Evolutionary conservation across 2,797 vertebrate species (phyloP).

Genomic region (Octomys mimax): DNA sequence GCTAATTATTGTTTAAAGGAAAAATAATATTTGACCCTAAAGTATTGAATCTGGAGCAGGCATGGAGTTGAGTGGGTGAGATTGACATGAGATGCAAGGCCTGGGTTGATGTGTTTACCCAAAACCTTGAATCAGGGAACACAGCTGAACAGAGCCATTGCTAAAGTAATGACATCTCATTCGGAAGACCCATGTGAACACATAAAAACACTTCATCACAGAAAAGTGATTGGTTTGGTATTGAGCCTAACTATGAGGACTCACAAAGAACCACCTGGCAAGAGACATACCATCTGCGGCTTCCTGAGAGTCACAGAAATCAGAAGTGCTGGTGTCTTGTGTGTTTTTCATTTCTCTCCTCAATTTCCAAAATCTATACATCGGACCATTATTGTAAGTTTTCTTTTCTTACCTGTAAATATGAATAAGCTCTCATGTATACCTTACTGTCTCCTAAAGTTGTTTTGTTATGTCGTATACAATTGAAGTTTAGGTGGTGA

Average conservation of each 20-base stretch:
- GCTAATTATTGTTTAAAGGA: not conserved
- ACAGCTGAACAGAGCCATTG: not conserved
- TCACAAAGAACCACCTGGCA: not conserved
- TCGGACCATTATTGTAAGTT: not conserved
- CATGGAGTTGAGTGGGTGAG: not conserved
- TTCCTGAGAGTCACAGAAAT: not conserved
- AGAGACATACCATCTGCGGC: not conserved
- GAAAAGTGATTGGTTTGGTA: not conserved
- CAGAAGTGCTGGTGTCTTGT: not conserved
- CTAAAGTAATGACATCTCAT: not conserved
- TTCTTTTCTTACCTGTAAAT: not conserved
- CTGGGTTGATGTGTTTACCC: not conserved
- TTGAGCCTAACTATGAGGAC: not conserved
- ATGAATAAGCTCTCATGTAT: not conserved
- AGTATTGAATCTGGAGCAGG: not conserved
- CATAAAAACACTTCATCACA: not conserved
- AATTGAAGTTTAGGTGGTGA: not conserved
- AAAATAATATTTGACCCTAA: not conserved
- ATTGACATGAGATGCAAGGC: not conserved
- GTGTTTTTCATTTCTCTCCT: not conserved
- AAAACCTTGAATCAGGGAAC: not conserved
- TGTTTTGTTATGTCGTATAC: not conserved
- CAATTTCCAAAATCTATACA: not conserved
- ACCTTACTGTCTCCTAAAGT: not conserved
- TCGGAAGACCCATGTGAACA: not conserved